phyloP scores from a whole-genome alignment of 2,888 invertebrate genomes.

The Watsonalla binaria region DNA sequence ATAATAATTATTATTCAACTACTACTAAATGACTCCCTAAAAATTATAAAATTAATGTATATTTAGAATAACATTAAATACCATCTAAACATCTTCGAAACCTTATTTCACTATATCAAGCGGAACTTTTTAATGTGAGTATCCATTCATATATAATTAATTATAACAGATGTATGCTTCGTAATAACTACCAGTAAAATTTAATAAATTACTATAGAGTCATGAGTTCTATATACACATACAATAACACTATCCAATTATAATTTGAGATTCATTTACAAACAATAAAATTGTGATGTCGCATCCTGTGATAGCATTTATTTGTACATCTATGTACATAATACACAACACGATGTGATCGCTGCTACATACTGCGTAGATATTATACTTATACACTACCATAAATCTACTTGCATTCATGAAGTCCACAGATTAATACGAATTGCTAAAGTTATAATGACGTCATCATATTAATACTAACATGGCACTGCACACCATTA shows the following conservation, averaged over 20 bases:
- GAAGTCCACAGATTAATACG: slow-evolving; percentile 51
- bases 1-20: slow-evolving; percentile 37
- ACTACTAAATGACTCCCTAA: slow-evolving; percentile 49
- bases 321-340: slow-evolving; percentile 45
- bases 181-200: slow-evolving; percentile 43
- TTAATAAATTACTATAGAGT: slow-evolving; percentile 57
- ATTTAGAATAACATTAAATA: slow-evolving; percentile 58
- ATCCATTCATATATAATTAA: slow-evolving; percentile 27
- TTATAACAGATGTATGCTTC: slow-evolving; percentile 32
- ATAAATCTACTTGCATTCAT: slow-evolving; percentile 34
- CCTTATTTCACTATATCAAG: slow-evolving; percentile 38
- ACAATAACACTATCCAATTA: slow-evolving; percentile 35
- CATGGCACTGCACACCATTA: slow-evolving; percentile 73
- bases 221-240: slow-evolving; percentile 51
- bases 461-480: slow-evolving; percentile 61
- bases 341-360: slow-evolving; percentile 41
- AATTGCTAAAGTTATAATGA: slow-evolving; percentile 41
- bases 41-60: slow-evolving; percentile 46
- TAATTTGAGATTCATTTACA: slow-evolving; percentile 62
- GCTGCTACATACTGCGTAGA: slow-evolving; percentile 30
- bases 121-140: slow-evolving; percentile 52
- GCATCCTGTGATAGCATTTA: slow-evolving; percentile 41
- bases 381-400: slow-evolving; percentile 27
- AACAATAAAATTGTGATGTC: slow-evolving; percentile 29
- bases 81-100: slow-evolving; percentile 43